Conservation (phyloP, 2,113 vertebrate genomes). For the Progne subis region DNA sequence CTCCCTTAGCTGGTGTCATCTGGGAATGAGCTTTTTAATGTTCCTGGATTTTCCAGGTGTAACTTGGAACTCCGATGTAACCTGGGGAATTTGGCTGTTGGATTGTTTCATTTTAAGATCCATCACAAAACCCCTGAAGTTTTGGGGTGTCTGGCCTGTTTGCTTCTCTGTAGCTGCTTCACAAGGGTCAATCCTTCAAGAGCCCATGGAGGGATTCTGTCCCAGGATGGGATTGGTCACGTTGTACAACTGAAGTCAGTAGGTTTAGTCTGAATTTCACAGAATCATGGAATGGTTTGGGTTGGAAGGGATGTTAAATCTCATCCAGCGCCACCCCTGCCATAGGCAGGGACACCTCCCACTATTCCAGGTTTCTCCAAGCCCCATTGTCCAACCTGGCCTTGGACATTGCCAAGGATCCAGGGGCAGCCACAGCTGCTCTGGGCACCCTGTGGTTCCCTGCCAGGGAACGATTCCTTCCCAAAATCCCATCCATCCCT, state of each 20-base stretch:
- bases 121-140: neutral
- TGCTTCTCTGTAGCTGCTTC: neutral
- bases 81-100: neutral
- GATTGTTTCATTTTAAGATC: neutral
- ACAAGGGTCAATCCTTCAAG: fast-evolving
- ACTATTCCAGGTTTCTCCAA: neutral
- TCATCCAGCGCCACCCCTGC: neutral
- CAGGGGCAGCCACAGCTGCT: neutral
- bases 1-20: fast-evolving
- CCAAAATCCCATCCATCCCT: no score
- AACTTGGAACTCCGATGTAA: fast-evolving
- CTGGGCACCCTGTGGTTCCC: no score
- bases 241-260: fast-evolving
- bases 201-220: neutral
- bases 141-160: neutral
- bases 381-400: fast-evolving
- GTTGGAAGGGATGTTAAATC: neutral
- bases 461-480: no score
- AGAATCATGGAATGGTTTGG: neutral
- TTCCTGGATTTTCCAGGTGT: fast-evolving
- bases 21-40: neutral
- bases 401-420: neutral
- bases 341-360: neutral
- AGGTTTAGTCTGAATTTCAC: neutral
- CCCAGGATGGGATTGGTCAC: neutral